These are phyloP conservation scores for Pachypanchax playfairii DNA, from an alignment of 2,113 vertebrate species.

Conservation along the genomic window DNA sequence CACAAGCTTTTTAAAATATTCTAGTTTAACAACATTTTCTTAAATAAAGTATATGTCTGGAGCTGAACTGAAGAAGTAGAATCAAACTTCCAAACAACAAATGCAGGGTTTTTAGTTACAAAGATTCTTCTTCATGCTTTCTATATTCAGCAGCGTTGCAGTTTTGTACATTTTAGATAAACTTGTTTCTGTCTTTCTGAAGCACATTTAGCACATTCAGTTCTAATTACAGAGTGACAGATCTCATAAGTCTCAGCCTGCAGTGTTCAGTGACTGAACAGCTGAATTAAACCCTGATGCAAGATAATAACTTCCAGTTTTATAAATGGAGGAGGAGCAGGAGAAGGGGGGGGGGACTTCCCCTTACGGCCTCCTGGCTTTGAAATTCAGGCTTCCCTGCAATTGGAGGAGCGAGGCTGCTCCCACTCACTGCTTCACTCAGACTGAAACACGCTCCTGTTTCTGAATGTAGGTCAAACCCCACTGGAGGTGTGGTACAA, in stretches of 20 bases:
- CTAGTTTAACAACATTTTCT: too few relatives aligned
- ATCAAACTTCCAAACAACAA: too few relatives aligned
- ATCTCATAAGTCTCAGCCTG: neutral
- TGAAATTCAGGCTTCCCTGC: neutral
- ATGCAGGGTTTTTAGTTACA: too few relatives aligned
- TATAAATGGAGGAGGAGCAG: slow-evolving; percentile 10
- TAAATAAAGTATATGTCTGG: too few relatives aligned
- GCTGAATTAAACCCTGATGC: neutral
- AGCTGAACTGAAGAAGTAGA: too few relatives aligned
- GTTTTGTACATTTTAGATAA: neutral
- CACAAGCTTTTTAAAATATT: neutral
- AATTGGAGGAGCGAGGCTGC: neutral
- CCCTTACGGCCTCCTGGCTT: neutral
- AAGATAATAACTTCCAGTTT: slow-evolving; percentile 23
- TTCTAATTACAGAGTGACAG: neutral
- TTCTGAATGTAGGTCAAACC: slow-evolving; percentile 55
- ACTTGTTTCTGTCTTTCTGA: neutral
- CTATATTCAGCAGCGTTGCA: too few relatives aligned
- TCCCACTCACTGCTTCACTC: neutral
- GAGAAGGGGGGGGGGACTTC: too few relatives aligned
- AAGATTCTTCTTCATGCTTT: too few relatives aligned
- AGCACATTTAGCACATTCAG: neutral
- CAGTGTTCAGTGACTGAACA: neutral
- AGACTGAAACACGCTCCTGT: slow-evolving; percentile 16
- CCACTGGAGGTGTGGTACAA: slow-evolving; percentile 9